Base-by-base conservation (phyloP, 2,888 invertebrate species). In the Leucophenga maculata region DNA sequence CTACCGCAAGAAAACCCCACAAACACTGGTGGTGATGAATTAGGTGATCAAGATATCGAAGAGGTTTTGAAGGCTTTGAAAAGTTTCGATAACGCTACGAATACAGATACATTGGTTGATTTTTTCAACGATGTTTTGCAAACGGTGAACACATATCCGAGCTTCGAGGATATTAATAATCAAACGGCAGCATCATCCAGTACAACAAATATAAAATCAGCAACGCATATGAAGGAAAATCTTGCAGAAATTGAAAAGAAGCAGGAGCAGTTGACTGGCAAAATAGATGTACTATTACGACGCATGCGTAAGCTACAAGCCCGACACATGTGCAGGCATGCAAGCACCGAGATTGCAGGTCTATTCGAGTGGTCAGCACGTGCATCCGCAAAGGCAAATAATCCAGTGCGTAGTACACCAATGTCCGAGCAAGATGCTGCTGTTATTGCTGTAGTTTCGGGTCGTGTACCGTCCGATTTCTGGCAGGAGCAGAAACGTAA, bases 51-150 rank as follows among this genome's bases (percentile, higher is more conserved):
- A 83, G 91, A 93, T 77, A 89, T 93, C 67, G 92, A 91, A 77
- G 93, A 93, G 82, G 94, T 95, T 67, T 90, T 95, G 77, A 93
- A 94, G 86, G 94, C 93, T 3, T 92, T 95, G 60, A 94, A 94
- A 87, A 93, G 93, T 8, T 91, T 95, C 77, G 94, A 94, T 78
- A 77, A 79, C 39, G 81, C 75, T 4, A 72, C 62, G 11, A 82
- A 79, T 72, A 70, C 81, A 31, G 86, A 86, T 71, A 81, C 85
- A 46, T 82, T 88, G 32, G 88, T 86, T 75, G 82, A 84, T 6
- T 82, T 87, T 67, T 84, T 88, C 32, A 85, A 80, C 69, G 87
- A 87, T 22, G 84, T 78, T 8, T 85, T 85, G 57, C 77, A 76
- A n/a, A 75, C 73, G 62, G 69, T 74, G 6, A 55, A 20, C 46